These are phyloP conservation scores for Ariopsis seemanni DNA, from an alignment of 2,113 vertebrate genomes.

Conservation along the genomic window DNA sequence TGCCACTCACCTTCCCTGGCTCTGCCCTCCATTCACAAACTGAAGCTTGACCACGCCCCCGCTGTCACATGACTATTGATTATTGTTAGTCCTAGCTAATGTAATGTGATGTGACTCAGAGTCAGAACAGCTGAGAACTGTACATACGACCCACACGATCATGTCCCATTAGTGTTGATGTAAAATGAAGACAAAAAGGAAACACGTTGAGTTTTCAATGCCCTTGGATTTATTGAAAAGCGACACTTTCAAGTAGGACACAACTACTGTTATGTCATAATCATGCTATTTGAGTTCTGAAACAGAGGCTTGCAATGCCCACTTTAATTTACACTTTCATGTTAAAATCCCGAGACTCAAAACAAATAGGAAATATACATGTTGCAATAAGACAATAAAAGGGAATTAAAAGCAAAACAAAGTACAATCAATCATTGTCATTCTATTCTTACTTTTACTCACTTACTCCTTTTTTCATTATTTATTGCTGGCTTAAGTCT, in stretches of 20 bases:
- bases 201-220: slow-evolving; percentile 13
- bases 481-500: slow-evolving; percentile 45
- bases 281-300: slow-evolving; percentile 52
- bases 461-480: slow-evolving; percentile 38
- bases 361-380: slow-evolving; percentile 57
- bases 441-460: slow-evolving; percentile 27
- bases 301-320: slow-evolving; percentile 44
- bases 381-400: slow-evolving; percentile 60
- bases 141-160: not conserved
- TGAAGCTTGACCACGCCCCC: too few species aligned
- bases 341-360: slow-evolving; percentile 65
- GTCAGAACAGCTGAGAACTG: not conserved
- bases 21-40: too few species aligned
- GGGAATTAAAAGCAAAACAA: slow-evolving; percentile 51
- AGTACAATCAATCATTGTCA: slow-evolving; percentile 25
- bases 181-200: slow-evolving; percentile 10
- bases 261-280: slow-evolving; percentile 63
- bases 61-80: not conserved
- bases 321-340: slow-evolving; percentile 62
- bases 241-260: slow-evolving; percentile 71
- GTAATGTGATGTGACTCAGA: not conserved
- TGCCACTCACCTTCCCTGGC: too few species aligned
- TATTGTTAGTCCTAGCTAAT: not conserved
- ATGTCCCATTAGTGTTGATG: not conserved
- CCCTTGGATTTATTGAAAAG: slow-evolving; percentile 76